A percentile compares a stretch with the other conserved stretches of the same genome.
Conservation (phyloP, 2,797 vertebrate species). For the Leptoclinus maculatus region DNA sequence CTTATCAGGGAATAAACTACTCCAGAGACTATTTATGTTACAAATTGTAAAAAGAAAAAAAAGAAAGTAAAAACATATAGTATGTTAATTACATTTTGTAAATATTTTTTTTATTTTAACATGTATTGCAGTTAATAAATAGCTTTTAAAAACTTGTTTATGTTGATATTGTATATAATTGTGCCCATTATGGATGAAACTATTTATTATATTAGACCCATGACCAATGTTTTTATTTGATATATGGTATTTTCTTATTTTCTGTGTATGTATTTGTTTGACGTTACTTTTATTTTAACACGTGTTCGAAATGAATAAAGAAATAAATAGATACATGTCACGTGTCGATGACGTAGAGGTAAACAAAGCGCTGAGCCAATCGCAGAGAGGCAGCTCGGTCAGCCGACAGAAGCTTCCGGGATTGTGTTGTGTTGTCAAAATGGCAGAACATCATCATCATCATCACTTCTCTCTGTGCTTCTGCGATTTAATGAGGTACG, state of each 20-base stretch:
- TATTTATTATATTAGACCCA: no score
- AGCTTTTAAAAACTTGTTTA: no score
- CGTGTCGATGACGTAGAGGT: slow-evolving; percentile 21
- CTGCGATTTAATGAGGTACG: slow-evolving; percentile 74
- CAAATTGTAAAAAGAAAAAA: background rate
- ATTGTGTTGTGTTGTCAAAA: slow-evolving; percentile 55
- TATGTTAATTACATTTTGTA: background rate
- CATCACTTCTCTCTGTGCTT: slow-evolving; percentile 61
- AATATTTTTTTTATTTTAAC: background rate
- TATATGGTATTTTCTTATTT: background rate
- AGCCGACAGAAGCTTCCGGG: slow-evolving; percentile 49
- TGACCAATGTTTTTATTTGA: background rate
- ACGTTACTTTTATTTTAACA: background rate
- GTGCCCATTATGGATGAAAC: no score
- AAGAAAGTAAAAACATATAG: background rate
- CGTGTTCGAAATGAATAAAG: background rate
- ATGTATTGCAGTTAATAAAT: background rate
- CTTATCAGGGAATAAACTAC: background rate
- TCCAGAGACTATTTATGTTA: background rate
- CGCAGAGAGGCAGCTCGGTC: slow-evolving; percentile 9
- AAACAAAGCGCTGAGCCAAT: slow-evolving; percentile 67
- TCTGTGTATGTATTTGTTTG: background rate
- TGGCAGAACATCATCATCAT: slow-evolving; percentile 59
- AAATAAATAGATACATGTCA: slow-evolving; percentile 21
- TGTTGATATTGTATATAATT: no score